Evolutionary conservation across 2,113 vertebrate genomes (phyloP).

Genomic region (Rhea pennata): DNA sequence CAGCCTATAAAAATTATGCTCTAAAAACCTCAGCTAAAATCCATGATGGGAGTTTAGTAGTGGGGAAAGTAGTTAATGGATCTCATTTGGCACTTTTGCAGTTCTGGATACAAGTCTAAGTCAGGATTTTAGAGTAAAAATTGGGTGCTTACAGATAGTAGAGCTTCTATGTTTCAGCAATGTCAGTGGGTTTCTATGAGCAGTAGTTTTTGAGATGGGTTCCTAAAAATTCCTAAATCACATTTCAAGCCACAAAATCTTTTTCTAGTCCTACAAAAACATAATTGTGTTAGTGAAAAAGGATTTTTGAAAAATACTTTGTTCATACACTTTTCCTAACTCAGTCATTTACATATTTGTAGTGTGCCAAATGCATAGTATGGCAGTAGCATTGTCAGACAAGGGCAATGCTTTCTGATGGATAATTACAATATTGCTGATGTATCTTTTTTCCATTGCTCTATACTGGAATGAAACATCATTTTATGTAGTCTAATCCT

Average conservation of each 20-base stretch:
- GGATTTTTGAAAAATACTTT: background rate
- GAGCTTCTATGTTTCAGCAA: background rate
- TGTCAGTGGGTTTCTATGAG: background rate
- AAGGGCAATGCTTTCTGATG: background rate
- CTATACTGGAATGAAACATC: background rate
- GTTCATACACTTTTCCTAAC: background rate
- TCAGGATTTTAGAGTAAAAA: background rate
- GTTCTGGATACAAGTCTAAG: background rate
- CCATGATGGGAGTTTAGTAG: background rate
- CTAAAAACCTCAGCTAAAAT: background rate
- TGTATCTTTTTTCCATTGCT: background rate
- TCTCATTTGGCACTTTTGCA: background rate
- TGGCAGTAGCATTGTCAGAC: background rate
- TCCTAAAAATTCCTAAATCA: background rate
- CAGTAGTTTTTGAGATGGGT: background rate
- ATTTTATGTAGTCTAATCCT: background rate
- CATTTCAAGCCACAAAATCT: background rate
- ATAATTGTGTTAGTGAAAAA: background rate
- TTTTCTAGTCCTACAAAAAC: background rate
- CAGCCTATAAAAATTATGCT: background rate
- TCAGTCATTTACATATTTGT: background rate
- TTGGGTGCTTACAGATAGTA: background rate
- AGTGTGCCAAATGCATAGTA: rapidly evolving
- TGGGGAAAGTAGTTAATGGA: background rate
- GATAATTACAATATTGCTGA: background rate